phyloP scores from a whole-genome alignment of 2,113 vertebrate genomes.

The Esox niger region DNA sequence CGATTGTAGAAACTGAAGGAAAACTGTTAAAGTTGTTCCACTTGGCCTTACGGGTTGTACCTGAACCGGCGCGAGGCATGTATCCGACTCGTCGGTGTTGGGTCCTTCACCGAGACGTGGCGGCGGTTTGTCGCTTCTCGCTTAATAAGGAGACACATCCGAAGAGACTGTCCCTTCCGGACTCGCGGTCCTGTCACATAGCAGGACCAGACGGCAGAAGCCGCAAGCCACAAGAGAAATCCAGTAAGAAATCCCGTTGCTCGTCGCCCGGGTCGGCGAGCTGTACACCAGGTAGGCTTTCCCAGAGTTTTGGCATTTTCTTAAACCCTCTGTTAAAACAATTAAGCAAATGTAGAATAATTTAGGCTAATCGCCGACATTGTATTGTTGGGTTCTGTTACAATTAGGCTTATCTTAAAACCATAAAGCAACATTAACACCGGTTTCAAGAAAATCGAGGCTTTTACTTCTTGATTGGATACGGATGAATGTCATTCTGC shows the following conservation, averaged over 20 bases:
- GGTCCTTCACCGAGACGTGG: constrained; percentile 39
- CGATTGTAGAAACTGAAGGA: background rate
- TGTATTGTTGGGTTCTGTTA: too few species aligned
- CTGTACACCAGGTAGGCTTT: constrained; percentile 35
- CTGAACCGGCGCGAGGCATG: constrained; percentile 35
- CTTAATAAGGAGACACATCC: background rate
- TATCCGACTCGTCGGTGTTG: constrained; percentile 55
- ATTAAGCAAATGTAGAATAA: too few species aligned
- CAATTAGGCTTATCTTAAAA: too few species aligned
- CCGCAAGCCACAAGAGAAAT: background rate
- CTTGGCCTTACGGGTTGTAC: background rate
- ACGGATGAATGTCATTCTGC: too few species aligned
- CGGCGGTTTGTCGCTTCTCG: constrained; percentile 33
- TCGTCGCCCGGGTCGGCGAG: background rate
- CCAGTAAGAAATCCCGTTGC: background rate
- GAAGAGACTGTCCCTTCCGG: background rate
- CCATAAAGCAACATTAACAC: too few species aligned
- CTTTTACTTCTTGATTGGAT: too few species aligned
- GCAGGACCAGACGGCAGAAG: background rate
- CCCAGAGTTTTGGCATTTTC: background rate
- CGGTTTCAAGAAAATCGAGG: too few species aligned
- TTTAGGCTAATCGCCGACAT: too few species aligned
- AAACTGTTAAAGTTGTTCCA: background rate
- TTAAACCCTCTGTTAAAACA: background rate
- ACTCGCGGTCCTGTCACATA: background rate